phyloP scores from a whole-genome alignment of 37 sponge, comb jelly and placozoan genomes.

The Geodia barretti region DNA sequence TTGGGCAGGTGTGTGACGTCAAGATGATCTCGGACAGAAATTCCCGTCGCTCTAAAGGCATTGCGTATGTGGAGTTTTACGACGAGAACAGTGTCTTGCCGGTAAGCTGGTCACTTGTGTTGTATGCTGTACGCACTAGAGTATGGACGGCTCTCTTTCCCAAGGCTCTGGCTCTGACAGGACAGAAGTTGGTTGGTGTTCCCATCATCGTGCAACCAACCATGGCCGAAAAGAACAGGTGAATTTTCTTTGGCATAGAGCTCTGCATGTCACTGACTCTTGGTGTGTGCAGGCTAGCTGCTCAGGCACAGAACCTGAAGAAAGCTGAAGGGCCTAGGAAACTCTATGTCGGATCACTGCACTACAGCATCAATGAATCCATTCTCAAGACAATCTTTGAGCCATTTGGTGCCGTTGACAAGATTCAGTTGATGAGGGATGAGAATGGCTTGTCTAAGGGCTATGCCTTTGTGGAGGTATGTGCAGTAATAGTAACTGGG shows the following conservation, averaged over 20 bases:
- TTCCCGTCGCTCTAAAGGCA: conserved; percentile 95
- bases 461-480: conserved; percentile 90
- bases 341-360: conserved; percentile 91
- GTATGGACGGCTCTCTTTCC: background rate
- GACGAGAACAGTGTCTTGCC: conserved; percentile 65
- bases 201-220: conserved; percentile 97
- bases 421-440: conserved; percentile 76
- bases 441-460: conserved; percentile 82
- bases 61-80: conserved; percentile 97
- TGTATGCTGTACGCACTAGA: background rate
- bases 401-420: conserved; percentile 93
- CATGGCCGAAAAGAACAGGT: conserved; percentile 95
- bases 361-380: conserved; percentile 90
- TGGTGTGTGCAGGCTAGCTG: conserved; percentile 65
- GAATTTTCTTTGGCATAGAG: background rate
- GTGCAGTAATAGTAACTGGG: background rate
- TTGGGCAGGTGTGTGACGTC: conserved; percentile 87
- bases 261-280: background rate
- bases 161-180: conserved; percentile 77
- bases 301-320: conserved; percentile 84
- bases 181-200: conserved; percentile 86
- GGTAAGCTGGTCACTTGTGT: conserved; percentile 41
- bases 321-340: conserved; percentile 81
- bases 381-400: conserved; percentile 94
- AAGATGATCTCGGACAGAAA: conserved; percentile 94